A percentile compares a stretch with the other conserved stretches of the same genome.
phyloP scores from a whole-genome alignment of 1,140 invertebrate genomes.

The Macrocentrus cingulum region DNA sequence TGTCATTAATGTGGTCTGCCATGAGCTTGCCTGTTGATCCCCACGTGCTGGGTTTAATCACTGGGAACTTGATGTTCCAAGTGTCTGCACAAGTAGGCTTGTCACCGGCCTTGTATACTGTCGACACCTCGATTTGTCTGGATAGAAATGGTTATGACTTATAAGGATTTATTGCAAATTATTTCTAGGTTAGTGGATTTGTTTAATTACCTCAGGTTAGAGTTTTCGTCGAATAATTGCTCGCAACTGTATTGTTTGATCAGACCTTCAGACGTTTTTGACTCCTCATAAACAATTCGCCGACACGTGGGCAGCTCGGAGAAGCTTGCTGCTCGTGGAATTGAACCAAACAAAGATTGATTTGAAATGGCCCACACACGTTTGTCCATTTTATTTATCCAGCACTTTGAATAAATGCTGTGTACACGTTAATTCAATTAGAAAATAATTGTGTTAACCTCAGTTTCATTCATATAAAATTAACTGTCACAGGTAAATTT shows the following conservation, averaged over 20 bases:
- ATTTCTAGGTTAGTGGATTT: neutral
- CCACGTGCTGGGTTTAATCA: no score
- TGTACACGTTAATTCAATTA: no score
- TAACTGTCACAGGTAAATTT: no score
- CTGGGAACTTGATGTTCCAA: constrained; percentile 12
- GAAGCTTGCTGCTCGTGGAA: constrained; percentile 31
- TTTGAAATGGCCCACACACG: neutral
- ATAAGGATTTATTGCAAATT: no score
- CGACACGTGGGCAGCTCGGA: constrained; percentile 30
- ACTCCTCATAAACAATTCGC: constrained; percentile 29
- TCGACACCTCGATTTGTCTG: constrained; percentile 26
- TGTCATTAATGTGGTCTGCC: no score
- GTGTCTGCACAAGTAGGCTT: neutral
- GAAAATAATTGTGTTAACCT: no score
- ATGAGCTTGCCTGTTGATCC: no score
- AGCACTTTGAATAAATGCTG: no score
- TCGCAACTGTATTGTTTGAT: constrained; percentile 41
- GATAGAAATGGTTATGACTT: no score
- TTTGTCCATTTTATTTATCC: no score
- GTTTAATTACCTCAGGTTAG: constrained; percentile 33
- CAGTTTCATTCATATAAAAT: no score
- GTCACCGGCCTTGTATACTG: neutral
- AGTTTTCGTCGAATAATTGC: constrained; percentile 33
- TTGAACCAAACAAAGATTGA: no score
- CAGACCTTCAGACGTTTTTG: constrained; percentile 21